Conservation (phyloP, 2,888 invertebrate genomes). For the Aromia moschata region DNA sequence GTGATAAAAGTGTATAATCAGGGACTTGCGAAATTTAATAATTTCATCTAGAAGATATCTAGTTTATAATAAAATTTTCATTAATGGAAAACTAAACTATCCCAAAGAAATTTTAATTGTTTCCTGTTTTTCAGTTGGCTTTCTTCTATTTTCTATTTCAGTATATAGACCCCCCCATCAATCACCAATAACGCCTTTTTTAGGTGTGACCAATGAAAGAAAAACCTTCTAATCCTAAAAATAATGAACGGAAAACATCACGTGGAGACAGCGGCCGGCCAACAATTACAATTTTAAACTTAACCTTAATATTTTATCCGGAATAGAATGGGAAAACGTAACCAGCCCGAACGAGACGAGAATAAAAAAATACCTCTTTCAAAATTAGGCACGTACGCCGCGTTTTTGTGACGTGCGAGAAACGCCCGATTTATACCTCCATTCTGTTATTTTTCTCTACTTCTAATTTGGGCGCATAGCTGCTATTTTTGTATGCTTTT, state of each 20-base stretch:
- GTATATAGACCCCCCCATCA: no score
- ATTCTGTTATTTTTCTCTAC: background rate
- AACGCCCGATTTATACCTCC: background rate
- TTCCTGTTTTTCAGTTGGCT: no score
- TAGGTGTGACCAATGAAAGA: no score
- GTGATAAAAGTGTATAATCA: no score
- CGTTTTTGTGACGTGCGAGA: background rate
- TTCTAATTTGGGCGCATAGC: background rate
- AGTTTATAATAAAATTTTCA: no score
- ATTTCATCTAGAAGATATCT: no score
- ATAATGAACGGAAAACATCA: slow-evolving; percentile 10
- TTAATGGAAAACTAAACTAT: no score
- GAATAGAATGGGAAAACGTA: slow-evolving; percentile 5
- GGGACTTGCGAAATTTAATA: no score
- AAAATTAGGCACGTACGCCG: background rate
- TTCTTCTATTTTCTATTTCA: no score
- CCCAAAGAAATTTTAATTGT: no score
- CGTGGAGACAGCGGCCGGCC: background rate
- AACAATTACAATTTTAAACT: slow-evolving; percentile 3
- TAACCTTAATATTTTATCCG: slow-evolving; percentile 4
- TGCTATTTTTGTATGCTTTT: background rate
- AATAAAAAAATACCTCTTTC: background rate
- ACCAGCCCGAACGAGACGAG: background rate
- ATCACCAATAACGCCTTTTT: no score
- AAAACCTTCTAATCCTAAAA: no score